phyloP scores from a whole-genome alignment of 2,888 invertebrate genomes.

The Auanema sp. region DNA sequence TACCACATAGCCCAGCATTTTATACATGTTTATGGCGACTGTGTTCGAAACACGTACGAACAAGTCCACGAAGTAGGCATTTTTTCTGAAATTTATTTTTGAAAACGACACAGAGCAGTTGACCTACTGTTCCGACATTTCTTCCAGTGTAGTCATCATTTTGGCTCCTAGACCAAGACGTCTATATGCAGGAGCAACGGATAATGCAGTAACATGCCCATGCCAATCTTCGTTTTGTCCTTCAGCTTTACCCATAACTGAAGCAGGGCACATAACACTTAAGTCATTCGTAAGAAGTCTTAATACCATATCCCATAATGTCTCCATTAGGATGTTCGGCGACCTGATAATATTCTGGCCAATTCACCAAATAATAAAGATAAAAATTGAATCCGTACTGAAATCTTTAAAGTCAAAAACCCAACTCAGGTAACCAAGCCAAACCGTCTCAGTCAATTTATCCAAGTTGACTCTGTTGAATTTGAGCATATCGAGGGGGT shows the following conservation, averaged over 20 bases:
- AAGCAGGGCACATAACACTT: constrained; percentile 10
- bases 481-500: constrained; percentile 47
- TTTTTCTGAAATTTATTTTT: constrained; percentile 76
- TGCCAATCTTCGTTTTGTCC: constrained; percentile 95
- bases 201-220: constrained; percentile 96
- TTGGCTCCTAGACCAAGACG: constrained; percentile 86
- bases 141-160: constrained; percentile 90
- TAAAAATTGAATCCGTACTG: constrained; percentile 76
- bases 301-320: constrained; percentile 97
- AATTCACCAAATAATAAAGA: constrained; percentile 92
- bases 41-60: constrained; percentile 97
- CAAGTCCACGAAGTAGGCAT: constrained; percentile 93
- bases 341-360: constrained; percentile 98
- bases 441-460: constrained; percentile 88
- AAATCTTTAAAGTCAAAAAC: constrained; percentile 19
- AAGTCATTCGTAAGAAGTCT: not conserved
- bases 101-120: not conserved
- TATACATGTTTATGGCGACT: constrained; percentile 96
- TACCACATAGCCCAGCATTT: constrained; percentile 81
- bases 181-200: constrained; percentile 90
- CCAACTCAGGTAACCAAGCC: not conserved
- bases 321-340: constrained; percentile 92
- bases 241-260: constrained; percentile 99
- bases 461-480: constrained; percentile 77
- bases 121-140: constrained; percentile 82